Evolutionary conservation across 2,113 vertebrate species (phyloP).

Genomic region (Alexandromys fortis): DNA sequence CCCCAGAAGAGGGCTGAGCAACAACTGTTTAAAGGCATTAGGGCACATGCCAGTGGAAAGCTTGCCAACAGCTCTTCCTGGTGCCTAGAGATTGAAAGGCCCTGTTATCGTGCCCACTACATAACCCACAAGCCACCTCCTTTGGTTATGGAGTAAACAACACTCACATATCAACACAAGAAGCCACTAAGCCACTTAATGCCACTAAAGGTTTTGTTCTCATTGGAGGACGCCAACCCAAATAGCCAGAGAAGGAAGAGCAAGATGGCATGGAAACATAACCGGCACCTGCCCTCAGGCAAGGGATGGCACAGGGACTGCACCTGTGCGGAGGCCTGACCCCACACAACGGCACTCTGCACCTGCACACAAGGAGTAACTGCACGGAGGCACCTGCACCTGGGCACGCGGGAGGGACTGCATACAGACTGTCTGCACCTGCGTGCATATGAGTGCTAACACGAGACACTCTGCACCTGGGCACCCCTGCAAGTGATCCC

Average conservation of each 20-base stretch:
- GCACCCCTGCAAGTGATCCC: background rate
- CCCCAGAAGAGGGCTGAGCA: background rate
- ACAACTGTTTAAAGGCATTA: background rate
- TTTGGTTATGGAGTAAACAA: background rate
- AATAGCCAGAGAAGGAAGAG: background rate
- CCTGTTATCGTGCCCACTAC: background rate
- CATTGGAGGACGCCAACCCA: background rate
- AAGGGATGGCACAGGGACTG: background rate
- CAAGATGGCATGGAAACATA: background rate
- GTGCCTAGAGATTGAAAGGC: background rate
- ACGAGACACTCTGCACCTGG: background rate
- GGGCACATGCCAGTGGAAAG: background rate
- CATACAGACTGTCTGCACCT: background rate
- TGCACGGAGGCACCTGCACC: background rate
- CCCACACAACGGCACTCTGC: too few species aligned
- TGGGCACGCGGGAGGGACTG: background rate
- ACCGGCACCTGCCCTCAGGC: background rate
- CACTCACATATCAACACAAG: background rate
- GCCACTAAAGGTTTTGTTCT: background rate
- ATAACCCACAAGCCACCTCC: background rate
- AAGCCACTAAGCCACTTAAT: background rate
- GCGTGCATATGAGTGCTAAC: background rate
- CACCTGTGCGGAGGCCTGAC: background rate
- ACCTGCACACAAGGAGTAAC: background rate
- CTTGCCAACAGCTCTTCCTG: background rate